Base-by-base conservation (phyloP, 2,797 vertebrate genomes). In the Pseudopleuronectes americanus region DNA sequence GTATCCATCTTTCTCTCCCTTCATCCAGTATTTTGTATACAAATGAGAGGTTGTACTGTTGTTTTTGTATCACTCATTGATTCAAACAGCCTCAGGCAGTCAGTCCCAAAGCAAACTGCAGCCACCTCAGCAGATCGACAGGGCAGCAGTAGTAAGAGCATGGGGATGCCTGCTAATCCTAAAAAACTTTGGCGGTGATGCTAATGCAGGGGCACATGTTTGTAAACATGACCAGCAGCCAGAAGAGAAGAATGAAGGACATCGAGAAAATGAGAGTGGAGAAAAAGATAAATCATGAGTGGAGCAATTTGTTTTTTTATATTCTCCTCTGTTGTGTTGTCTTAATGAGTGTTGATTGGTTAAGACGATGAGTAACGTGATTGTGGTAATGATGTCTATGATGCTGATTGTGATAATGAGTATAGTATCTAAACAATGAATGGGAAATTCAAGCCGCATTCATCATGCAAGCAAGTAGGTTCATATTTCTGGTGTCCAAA, bases 321-420 rank as follows among this genome's bases (percentile, higher is more conserved):
- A 19, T 54, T 49, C 21, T 55, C 54, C 21, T 57, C 48, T 59
- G 24, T 24, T 64, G 13, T 31, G 49, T 41, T 0, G 23, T 36
- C 22, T 66, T 49, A 49, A 66, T 56, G 47, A 41, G 49, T 58
- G 52, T n/a, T 79, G 57, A 82, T 61, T 77, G 51, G 45, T 68
- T 55, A 52, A 68, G 51, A 63, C 21, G 52, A 71, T 68, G 65
- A 52, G 33, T 45, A 55, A 48, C n/a, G 14, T 65, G 56, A 81
- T 70, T 69, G 45, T 23, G 22, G 71, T 61, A 26, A 71, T 53
- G 56, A 57, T 63, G 38, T 52, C 24, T 45, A 45, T 53, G 47
- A 68, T 70, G 65, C 22, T 71, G 63, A 84, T 69, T 69, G 38
- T 22, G 24, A 74, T 63, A 28, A 73, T 56, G 55, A 60, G 28